Evolutionary conservation across 2,113 vertebrate genomes (phyloP).

Genomic region (Cavia aperea): DNA sequence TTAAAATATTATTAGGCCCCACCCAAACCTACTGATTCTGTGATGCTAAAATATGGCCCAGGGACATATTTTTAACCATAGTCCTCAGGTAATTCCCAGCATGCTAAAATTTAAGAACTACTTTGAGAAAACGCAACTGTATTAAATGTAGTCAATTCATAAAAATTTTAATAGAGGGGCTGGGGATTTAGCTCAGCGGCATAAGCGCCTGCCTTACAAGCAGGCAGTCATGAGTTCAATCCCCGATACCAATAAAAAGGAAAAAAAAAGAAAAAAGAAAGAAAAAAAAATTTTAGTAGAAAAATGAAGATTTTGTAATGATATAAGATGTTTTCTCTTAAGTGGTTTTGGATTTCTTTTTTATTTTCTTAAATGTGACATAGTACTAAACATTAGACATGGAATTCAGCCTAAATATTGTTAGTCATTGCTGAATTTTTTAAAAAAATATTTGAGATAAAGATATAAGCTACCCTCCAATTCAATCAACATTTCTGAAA

Average conservation of each 20-base stretch:
- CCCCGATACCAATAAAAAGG: no score
- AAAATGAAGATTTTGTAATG: conserved; percentile 15
- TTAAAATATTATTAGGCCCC: background rate
- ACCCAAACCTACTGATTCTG: background rate
- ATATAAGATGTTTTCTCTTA: conserved; percentile 36
- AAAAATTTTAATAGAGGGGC: background rate
- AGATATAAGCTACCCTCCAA: conserved; percentile 16
- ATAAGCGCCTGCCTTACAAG: no score
- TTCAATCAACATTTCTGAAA: conserved; percentile 27
- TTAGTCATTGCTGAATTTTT: background rate
- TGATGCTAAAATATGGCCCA: background rate
- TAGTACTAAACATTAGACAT: conserved; percentile 25
- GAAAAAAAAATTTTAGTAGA: background rate
- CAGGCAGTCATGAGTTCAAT: no score
- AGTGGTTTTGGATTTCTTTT: conserved; percentile 14
- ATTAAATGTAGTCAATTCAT: conserved; percentile 12
- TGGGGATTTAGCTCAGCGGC: no score
- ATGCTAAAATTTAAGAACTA: conserved; percentile 20
- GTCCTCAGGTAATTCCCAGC: background rate
- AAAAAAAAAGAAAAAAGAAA: no score
- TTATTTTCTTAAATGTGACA: conserved; percentile 20
- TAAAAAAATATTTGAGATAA: conserved; percentile 14
- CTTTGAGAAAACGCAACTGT: background rate
- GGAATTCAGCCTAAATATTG: background rate
- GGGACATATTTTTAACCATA: conserved; percentile 14